Base-by-base conservation (phyloP, 2,797 vertebrate genomes). In the Dryobates pubescens region DNA sequence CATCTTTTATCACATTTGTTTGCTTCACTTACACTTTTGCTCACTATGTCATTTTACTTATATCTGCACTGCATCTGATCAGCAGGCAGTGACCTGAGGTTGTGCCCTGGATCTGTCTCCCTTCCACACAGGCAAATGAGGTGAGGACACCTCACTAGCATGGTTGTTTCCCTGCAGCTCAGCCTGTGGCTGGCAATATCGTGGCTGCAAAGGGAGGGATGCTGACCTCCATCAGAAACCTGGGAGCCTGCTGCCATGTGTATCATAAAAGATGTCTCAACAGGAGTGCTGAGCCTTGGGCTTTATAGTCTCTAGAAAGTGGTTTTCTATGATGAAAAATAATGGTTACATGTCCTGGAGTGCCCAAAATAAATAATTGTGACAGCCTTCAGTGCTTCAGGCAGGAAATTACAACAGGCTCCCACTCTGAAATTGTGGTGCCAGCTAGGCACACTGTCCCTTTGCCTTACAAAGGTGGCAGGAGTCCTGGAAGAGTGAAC, bases 1-100 rank as follows among this genome's bases (percentile, higher is more conserved):
- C 43, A 61, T 72, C 59, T 92, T 75, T 93, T 75, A 90, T 82
- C 82, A 72, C 78, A 59, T 83, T 86, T 80, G 34, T 54, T 63
- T 83, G 58, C 79, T 58, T 54, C 79, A n/a, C 54, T 74, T 49
- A 6, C 0, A 0, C 26, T 45, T 71, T 19, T 71, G n/a, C 70
- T 89, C 29, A 3, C 30, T 30, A 6, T 69, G n/a, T 34, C 72
- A 24, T 23, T 53, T 65, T 67, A 57, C 54, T 82, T 29, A 0
- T 38, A 47, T 17, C 61, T 34, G 23, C 59, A 36, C 65, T 76
- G 70, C 58, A 82, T 43, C 34, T 70, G 64, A 86, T 75, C 41
- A 84, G 67, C 38, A 76, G 68, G 78, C 58, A 88, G 65, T 0
- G 6, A 78, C 47, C 64, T 1, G 0, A 79, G 13, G 22, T 43